A percentile compares a stretch with the other conserved stretches of the same genome.
Evolutionary conservation across 2,113 vertebrate genomes (phyloP).

Genomic region (Xyliphius kryptos): DNA sequence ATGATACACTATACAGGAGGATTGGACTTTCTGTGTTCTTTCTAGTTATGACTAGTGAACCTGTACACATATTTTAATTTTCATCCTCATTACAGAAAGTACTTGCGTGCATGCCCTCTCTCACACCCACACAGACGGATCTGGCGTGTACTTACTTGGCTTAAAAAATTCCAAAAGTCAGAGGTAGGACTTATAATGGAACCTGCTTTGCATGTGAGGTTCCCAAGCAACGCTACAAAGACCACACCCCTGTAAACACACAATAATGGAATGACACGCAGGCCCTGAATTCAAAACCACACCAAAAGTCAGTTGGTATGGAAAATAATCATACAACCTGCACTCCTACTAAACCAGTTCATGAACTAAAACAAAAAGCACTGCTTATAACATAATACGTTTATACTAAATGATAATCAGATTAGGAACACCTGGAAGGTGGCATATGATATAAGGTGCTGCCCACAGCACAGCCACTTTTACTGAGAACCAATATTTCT

Average conservation of each 20-base stretch:
- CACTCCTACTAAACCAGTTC: too few species aligned
- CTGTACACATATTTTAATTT: too few species aligned
- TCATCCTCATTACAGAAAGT: too few species aligned
- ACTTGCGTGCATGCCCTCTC: background rate
- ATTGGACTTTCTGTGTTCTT: too few species aligned
- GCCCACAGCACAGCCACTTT: too few species aligned
- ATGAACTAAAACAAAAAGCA: background rate
- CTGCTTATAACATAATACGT: background rate
- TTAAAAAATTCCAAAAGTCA: background rate
- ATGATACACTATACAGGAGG: too few species aligned
- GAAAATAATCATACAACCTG: background rate
- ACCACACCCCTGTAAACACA: constrained; percentile 32
- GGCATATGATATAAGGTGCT: too few species aligned
- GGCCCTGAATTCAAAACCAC: constrained; percentile 11
- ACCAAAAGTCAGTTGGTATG: background rate
- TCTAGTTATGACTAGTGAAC: too few species aligned
- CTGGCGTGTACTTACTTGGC: background rate
- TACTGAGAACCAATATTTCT: too few species aligned
- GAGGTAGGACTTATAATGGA: constrained; percentile 21
- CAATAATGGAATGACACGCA: constrained; percentile 5
- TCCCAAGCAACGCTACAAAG: constrained; percentile 36
- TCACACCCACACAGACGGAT: background rate
- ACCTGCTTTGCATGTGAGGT: constrained; percentile 30
- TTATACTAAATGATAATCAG: too few species aligned
- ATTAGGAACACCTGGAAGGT: too few species aligned